Evolutionary conservation across 1,140 invertebrate species (phyloP).

Genomic region (Meloidogyne hapla): DNA sequence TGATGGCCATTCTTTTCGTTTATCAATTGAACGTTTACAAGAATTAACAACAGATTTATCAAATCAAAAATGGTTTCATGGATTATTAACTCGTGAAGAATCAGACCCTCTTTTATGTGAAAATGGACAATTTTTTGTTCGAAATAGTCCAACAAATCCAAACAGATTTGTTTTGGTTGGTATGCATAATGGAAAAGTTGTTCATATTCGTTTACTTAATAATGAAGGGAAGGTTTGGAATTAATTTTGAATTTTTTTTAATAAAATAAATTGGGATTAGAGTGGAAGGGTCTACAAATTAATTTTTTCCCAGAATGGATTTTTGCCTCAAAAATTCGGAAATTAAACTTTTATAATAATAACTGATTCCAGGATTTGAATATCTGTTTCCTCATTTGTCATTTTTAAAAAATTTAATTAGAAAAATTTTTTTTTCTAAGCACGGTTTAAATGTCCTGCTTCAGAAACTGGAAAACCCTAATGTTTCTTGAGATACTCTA

Average conservation of each 20-base stretch:
- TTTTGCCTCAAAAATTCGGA: background rate
- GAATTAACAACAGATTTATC: constrained; percentile 19
- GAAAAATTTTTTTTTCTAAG: no score
- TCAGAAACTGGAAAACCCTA: no score
- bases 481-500: no score
- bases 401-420: no score
- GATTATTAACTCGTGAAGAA: constrained; percentile 20
- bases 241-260: background rate
- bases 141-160: constrained; percentile 36
- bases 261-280: background rate
- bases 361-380: no score
- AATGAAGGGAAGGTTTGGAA: constrained; percentile 27
- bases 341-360: no score
- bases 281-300: no score
- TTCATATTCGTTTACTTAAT: constrained; percentile 40
- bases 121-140: constrained; percentile 40
- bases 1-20: background rate
- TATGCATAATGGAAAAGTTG: constrained; percentile 24
- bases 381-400: no score
- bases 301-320: no score
- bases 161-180: constrained; percentile 38
- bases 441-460: no score
- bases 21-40: background rate
- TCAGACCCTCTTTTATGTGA: constrained; percentile 27
- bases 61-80: constrained; percentile 34